Percentiles rank a stretch among this genome's conserved stretches.
Evolutionary conservation across 2,797 vertebrate genomes (phyloP).

Genomic region (Ctenopoma kingsleyae): DNA sequence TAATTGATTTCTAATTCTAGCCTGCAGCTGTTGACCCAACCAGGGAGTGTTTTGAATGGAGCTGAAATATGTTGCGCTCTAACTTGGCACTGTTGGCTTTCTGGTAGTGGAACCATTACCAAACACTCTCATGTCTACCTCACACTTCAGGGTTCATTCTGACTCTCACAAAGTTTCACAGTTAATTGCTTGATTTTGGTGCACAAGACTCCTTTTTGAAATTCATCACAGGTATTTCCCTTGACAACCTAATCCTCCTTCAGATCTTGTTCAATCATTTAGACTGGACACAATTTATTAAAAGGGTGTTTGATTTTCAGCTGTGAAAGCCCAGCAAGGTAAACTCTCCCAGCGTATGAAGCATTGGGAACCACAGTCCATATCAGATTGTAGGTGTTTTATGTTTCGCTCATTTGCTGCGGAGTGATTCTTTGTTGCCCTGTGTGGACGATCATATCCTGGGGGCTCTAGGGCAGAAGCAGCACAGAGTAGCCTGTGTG

Average conservation of each 20-base stretch:
- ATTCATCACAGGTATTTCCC: slow-evolving; percentile 53
- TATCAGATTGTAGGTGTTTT: slow-evolving; percentile 79
- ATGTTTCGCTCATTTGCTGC: slow-evolving; percentile 76
- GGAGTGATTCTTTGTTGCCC: slow-evolving; percentile 79
- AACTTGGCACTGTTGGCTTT: slow-evolving; percentile 70
- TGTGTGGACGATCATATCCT: slow-evolving; percentile 76
- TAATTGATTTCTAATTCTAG: slow-evolving; percentile 87
- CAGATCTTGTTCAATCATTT: slow-evolving; percentile 59
- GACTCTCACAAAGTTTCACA: slow-evolving; percentile 37
- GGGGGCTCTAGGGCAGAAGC: slow-evolving; percentile 74
- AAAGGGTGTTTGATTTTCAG: slow-evolving; percentile 52
- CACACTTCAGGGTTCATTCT: slow-evolving; percentile 55
- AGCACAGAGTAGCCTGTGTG: slow-evolving; percentile 84
- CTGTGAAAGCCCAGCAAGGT: slow-evolving; percentile 48
- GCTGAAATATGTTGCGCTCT: slow-evolving; percentile 79
- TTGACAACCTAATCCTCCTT: slow-evolving; percentile 62
- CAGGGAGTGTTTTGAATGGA: slow-evolving; percentile 80
- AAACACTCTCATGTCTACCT: slow-evolving; percentile 50
- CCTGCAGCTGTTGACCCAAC: slow-evolving; percentile 84
- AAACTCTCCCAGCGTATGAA: slow-evolving; percentile 63
- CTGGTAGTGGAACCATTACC: slow-evolving; percentile 55
- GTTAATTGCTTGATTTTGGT: slow-evolving; percentile 40
- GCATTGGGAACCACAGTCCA: slow-evolving; percentile 60
- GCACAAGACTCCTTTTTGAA: slow-evolving; percentile 40
- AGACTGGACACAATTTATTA: slow-evolving; percentile 46